Base-by-base conservation (phyloP, 2,113 vertebrate species). In the Caloenas nicobarica region DNA sequence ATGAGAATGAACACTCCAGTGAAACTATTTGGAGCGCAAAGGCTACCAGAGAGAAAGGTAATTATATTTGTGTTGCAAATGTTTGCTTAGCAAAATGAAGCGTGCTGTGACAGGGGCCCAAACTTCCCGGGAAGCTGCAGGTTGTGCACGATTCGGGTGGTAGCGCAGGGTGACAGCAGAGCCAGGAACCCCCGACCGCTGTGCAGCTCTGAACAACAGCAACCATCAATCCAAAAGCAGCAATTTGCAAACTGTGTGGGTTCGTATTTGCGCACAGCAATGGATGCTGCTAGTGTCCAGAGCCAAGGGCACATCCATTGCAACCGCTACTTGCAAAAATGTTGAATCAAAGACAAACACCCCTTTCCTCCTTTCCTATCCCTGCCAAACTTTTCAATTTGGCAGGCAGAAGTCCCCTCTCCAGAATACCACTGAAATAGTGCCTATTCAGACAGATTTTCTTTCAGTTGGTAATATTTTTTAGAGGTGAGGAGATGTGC, bases 31-130 rank as follows among this genome's bases (percentile, higher is more conserved):
- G 18, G 31, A 57, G 42, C 2, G 2, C 66, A 72, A 92, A 79
- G 62, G 74, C 87, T 89, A 72, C 68, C 7, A 2, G 58, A 93
- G 70, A 86, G 85, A 82, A 91, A 91, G 53, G 68, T 89, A 73
- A 77, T 88, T 84, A 38, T 85, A 70, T 90, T 90, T 88, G 69
- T 54, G 85, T 66, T 50, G 82, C 72, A 86, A 93, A 48, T 88
- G 71, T 91, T 96, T 91, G 71, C 85, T 89, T 88, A 88, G 89
- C 81, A 72, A 72, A 93, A 85, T 50, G 84, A 69, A 86, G 69
- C 3, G 2, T 9, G 4, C n/a, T 42, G 44, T 36, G 25, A 23
- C 34, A 68, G 65, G 56, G 88, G 50, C 66, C 66, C 16, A n/a
- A 34, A 57, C 44, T 29, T 40, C 13, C 25, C n/a, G 65, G 81